phyloP scores from a whole-genome alignment of 2,113 vertebrate species.

The Tympanuchus pallidicinctus region DNA sequence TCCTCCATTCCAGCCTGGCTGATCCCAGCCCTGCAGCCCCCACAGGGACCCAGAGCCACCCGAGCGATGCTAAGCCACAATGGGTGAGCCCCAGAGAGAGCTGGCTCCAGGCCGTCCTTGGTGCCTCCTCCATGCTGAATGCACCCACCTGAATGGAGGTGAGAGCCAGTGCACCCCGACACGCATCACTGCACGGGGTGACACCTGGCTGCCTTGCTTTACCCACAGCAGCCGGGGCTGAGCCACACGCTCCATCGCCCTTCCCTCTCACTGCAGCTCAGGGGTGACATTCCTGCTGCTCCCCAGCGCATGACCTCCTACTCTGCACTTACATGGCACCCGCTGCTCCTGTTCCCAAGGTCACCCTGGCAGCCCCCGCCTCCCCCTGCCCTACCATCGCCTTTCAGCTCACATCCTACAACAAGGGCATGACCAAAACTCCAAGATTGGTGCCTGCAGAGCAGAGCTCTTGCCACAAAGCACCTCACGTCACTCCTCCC shows the following conservation, averaged over 20 bases:
- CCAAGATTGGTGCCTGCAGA: neutral
- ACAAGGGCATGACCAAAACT: neutral
- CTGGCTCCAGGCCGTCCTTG: fast-evolving
- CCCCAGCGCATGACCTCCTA: fast-evolving
- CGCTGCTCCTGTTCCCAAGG: neutral
- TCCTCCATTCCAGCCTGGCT: neutral
- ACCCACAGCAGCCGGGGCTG: neutral
- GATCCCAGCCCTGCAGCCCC: neutral
- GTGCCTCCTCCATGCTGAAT: neutral
- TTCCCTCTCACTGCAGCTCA: neutral
- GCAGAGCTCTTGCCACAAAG: neutral
- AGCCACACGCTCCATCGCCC: fast-evolving
- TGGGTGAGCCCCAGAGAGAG: neutral
- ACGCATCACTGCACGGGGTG: fast-evolving
- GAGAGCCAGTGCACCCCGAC: fast-evolving
- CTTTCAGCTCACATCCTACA: neutral
- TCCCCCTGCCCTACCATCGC: fast-evolving
- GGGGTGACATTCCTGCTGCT: neutral
- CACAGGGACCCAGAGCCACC: fast-evolving
- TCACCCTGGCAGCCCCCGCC: neutral
- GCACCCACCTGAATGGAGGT: fast-evolving
- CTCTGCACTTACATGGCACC: neutral
- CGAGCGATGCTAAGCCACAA: neutral
- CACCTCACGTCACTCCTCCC: neutral
- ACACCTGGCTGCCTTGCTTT: neutral